phyloP scores from a whole-genome alignment of 2,888 invertebrate genomes.

The Dicranocentrus wangi region DNA sequence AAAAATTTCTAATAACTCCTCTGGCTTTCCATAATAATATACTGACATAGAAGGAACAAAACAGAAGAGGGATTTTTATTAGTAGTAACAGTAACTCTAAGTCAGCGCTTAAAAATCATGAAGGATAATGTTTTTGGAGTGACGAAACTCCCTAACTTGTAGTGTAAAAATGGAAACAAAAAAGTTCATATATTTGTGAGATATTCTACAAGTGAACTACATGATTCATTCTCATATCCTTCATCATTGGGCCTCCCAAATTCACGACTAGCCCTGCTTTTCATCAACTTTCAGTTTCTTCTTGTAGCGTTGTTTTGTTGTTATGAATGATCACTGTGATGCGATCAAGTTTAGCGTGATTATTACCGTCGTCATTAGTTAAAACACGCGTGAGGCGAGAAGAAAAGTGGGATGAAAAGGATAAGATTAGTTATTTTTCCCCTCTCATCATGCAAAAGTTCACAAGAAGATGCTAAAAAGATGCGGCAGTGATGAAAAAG shows the following conservation, averaged over 20 bases:
- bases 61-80: not conserved
- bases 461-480: too few species aligned
- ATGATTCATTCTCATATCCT: not conserved
- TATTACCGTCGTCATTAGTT: not conserved
- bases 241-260: not conserved
- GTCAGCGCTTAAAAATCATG: too few species aligned
- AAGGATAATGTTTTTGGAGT: too few species aligned
- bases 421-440: not conserved
- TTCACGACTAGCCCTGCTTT: not conserved
- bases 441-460: too few species aligned
- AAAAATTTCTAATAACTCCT: constrained; percentile 4
- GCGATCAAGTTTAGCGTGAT: not conserved
- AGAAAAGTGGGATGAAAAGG: not conserved
- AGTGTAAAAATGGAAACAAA: too few species aligned
- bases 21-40: not conserved
- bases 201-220: too few species aligned
- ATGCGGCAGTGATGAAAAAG: not conserved
- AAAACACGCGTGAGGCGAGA: constrained; percentile 7
- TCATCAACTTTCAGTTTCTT: too few species aligned
- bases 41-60: not conserved
- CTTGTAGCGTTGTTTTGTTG: too few species aligned
- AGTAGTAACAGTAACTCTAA: too few species aligned
- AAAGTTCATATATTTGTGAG: too few species aligned
- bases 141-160: too few species aligned
- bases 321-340: not conserved